Conservation (phyloP, 2,113 vertebrate genomes). For the Theristicus caerulescens region DNA sequence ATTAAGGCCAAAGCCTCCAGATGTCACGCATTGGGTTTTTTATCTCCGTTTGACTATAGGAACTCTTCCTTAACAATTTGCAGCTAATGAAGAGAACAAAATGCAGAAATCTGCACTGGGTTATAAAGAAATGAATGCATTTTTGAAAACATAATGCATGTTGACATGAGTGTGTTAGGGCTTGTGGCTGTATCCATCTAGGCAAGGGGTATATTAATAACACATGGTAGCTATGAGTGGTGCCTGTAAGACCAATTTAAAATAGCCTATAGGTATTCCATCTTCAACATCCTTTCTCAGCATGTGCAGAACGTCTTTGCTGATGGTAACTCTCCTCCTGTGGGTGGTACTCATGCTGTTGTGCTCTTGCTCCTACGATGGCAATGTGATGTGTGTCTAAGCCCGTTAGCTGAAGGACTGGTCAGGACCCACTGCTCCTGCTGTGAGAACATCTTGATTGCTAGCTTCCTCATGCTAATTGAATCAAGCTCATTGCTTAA, state of each 20-base stretch:
- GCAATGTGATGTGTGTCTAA: background rate
- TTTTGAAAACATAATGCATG: background rate
- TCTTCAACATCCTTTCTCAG: background rate
- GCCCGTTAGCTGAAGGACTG: background rate
- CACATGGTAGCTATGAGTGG: background rate
- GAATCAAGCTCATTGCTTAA: background rate
- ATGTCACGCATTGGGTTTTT: conserved; percentile 3
- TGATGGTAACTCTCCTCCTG: background rate
- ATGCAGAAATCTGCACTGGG: conserved; percentile 27
- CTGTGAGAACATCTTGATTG: background rate
- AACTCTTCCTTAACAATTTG: background rate
- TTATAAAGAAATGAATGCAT: conserved; percentile 13
- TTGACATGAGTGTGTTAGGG: conserved; percentile 2
- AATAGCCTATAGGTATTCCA: background rate
- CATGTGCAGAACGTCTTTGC: background rate
- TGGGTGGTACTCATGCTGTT: fast-evolving
- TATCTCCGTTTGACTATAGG: background rate
- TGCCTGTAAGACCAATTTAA: background rate
- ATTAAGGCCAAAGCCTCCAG: conserved; percentile 36
- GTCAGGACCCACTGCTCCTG: background rate
- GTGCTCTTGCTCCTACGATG: background rate
- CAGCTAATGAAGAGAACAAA: conserved; percentile 38
- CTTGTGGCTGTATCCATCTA: background rate
- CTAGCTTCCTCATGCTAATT: background rate
- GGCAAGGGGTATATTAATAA: background rate